Conservation (phyloP, 2,888 invertebrate species). For the Melinaea menophilus region DNA sequence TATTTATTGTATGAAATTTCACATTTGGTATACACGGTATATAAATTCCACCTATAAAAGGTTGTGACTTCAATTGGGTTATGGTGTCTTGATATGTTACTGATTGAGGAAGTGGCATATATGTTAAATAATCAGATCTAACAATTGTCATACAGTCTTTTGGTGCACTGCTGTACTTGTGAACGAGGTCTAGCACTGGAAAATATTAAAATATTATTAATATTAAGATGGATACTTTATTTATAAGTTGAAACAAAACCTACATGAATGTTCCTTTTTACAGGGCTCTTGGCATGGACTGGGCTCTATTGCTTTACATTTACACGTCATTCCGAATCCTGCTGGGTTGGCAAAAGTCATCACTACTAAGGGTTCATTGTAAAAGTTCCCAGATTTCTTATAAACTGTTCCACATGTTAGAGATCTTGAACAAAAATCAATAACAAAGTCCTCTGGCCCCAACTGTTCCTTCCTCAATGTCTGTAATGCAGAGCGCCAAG, state of each 20-base stretch:
- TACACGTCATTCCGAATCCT: constrained; percentile 42
- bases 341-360: constrained; percentile 55
- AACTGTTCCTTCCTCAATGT: constrained; percentile 56
- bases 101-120: constrained; percentile 53
- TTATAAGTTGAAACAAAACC: constrained; percentile 38
- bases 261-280: constrained; percentile 59
- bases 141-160: constrained; percentile 60
- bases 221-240: not conserved
- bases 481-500: constrained; percentile 60
- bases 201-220: constrained; percentile 28
- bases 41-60: constrained; percentile 59
- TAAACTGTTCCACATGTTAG: constrained; percentile 44
- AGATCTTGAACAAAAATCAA: constrained; percentile 42
- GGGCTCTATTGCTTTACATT: constrained; percentile 50
- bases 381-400: constrained; percentile 51
- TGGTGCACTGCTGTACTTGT: constrained; percentile 51
- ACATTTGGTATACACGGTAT: constrained; percentile 66
- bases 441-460: constrained; percentile 55
- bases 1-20: constrained; percentile 55
- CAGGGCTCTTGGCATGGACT: constrained; percentile 54
- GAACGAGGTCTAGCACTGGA: constrained; percentile 63
- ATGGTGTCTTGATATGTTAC: constrained; percentile 48
- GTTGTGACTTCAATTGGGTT: constrained; percentile 38
- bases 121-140: constrained; percentile 50
- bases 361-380: constrained; percentile 56